Evolutionary conservation across 2,797 vertebrate genomes (phyloP).

Genomic region (Tympanoctomys barrerae): DNA sequence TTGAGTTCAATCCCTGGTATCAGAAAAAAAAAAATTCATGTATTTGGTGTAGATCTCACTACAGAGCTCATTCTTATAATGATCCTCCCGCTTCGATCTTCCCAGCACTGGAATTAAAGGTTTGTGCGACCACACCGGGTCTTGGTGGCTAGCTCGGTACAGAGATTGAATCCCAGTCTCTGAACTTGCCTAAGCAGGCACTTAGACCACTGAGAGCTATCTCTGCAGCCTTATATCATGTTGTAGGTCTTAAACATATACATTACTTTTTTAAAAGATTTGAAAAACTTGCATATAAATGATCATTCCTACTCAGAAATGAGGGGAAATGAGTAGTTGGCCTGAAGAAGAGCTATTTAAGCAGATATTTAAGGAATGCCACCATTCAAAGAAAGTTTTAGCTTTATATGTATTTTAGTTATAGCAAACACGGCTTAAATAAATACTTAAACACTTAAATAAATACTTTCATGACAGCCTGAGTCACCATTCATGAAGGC

Average conservation of each 20-base stretch:
- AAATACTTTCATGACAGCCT: slow-evolving; percentile 17
- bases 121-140: too few species aligned
- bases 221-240: too few species aligned
- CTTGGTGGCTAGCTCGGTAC: too few species aligned
- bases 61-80: too few species aligned
- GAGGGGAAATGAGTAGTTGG: not conserved
- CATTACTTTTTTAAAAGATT: not conserved
- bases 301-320: not conserved
- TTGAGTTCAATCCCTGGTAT: too few species aligned
- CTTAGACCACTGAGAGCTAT: too few species aligned
- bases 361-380: not conserved
- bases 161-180: too few species aligned
- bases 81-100: too few species aligned
- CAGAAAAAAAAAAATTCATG: too few species aligned
- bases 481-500: slow-evolving; percentile 1
- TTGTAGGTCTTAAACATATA: not conserved
- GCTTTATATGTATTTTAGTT: not conserved
- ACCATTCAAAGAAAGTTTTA: slow-evolving; percentile 16
- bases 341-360: not conserved
- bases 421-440: slow-evolving; percentile 53
- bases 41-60: too few species aligned
- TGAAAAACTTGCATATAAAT: slow-evolving; percentile 32
- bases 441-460: slow-evolving; percentile 36
- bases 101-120: too few species aligned
- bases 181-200: too few species aligned